Conservation (phyloP, 2,797 vertebrate species). For the Eulemur albifrons region DNA sequence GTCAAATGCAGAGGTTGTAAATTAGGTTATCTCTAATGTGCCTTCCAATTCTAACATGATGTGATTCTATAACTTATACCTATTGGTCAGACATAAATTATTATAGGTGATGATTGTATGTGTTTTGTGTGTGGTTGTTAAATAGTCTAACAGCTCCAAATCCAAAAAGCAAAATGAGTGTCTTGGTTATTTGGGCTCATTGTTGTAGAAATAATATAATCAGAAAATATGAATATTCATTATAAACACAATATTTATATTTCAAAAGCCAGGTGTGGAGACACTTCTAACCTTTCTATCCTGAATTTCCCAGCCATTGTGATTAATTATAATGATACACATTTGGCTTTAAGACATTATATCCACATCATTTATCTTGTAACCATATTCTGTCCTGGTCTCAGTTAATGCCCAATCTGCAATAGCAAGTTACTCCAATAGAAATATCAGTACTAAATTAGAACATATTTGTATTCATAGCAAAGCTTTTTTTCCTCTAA, state of each 20-base stretch:
- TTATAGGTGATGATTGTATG: not conserved
- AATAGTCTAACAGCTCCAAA: not conserved
- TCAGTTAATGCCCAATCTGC: not conserved
- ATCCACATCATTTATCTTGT: not conserved
- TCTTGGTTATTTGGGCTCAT: not conserved
- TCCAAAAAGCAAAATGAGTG: not conserved
- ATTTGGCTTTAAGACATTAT: not conserved
- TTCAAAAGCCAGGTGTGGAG: not conserved
- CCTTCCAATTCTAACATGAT: not conserved
- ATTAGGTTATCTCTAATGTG: not conserved
- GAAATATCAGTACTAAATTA: not conserved
- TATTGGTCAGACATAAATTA: not conserved
- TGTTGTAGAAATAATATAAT: not conserved
- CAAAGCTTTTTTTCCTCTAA: not conserved
- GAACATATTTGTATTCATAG: not conserved
- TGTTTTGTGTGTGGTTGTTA: not conserved
- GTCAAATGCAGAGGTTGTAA: not conserved
- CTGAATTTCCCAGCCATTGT: not conserved
- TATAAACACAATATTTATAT: not conserved
- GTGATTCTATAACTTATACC: not conserved
- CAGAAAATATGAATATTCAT: not conserved
- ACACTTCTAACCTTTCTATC: not conserved
- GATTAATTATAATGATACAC: not conserved
- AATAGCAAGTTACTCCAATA: not conserved
- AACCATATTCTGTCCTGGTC: not conserved